These are phyloP conservation scores for Ectemnius cavifrons DNA, from an alignment of 2,888 invertebrate species.

Conservation along the genomic window DNA sequence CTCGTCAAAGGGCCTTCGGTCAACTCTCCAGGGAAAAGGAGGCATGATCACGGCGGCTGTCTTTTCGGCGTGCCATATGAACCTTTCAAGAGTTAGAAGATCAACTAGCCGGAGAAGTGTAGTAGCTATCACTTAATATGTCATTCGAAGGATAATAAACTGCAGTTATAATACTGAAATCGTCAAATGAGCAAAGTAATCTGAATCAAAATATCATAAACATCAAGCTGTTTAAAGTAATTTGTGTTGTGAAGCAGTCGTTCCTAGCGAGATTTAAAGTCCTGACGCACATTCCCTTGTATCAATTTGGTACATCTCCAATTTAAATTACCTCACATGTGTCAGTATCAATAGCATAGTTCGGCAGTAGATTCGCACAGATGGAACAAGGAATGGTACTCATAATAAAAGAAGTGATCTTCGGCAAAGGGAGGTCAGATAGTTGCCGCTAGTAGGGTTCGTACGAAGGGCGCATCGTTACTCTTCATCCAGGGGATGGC, in stretches of 20 bases:
- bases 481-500: conserved; percentile 71
- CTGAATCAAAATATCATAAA: background rate
- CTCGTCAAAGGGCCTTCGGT: conserved; percentile 27
- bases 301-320: background rate
- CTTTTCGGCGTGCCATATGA: conserved; percentile 17
- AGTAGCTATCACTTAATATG: conserved; percentile 18
- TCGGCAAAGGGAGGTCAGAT: conserved; percentile 25
- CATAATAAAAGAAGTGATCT: conserved; percentile 3
- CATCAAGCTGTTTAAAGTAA: background rate
- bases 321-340: conserved; percentile 1
- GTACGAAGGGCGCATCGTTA: conserved; percentile 68
- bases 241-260: background rate
- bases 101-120: conserved; percentile 24
- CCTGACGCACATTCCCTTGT: background rate
- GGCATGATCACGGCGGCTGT: conserved; percentile 18
- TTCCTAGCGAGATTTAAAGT: too few species aligned
- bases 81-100: conserved; percentile 7
- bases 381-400: conserved; percentile 3
- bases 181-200: conserved; percentile 13
- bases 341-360: too few species aligned
- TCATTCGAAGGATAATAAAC: conserved; percentile 21
- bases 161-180: conserved; percentile 4
- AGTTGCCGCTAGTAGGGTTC: conserved; percentile 43
- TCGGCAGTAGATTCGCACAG: background rate
- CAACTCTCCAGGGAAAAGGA: conserved; percentile 11